These are phyloP conservation scores for Notodonta ziczac DNA, from an alignment of 2,888 invertebrate genomes.

Conservation along the genomic window DNA sequence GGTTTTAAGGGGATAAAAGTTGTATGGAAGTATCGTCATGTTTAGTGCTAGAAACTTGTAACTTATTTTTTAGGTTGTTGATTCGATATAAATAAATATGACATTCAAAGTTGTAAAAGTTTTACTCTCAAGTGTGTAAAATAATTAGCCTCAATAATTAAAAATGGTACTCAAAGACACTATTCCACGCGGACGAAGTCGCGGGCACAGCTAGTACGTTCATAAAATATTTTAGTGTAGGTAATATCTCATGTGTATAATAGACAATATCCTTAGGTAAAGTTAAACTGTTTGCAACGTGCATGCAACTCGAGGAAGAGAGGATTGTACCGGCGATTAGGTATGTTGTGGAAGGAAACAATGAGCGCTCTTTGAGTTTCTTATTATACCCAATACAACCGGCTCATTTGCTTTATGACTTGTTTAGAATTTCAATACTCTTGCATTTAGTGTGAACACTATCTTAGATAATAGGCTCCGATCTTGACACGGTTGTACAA, in stretches of 20 bases:
- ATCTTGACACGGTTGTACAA: constrained; percentile 78
- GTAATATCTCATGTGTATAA: constrained; percentile 22
- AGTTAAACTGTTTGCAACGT: constrained; percentile 14
- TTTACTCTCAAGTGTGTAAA: too few species aligned
- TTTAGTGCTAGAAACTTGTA: too few species aligned
- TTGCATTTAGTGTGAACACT: constrained; percentile 51
- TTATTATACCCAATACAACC: constrained; percentile 40
- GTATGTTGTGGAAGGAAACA: constrained; percentile 48
- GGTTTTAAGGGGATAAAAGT: too few species aligned
- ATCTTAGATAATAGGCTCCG: constrained; percentile 69
- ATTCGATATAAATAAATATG: too few species aligned
- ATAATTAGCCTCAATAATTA: too few species aligned
- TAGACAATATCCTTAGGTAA: constrained; percentile 40
- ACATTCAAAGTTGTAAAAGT: too few species aligned
- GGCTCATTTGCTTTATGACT: constrained; percentile 46
- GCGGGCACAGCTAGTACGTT: too few species aligned
- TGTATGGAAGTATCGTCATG: too few species aligned
- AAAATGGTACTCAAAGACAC: too few species aligned
- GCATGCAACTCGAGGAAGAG: constrained; percentile 49
- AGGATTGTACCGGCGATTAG: constrained; percentile 40
- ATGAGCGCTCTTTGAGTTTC: constrained; percentile 46
- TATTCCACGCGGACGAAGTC: too few species aligned
- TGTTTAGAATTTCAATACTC: constrained; percentile 54
- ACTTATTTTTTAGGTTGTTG: too few species aligned
- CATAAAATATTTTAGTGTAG: background rate